Percentiles rank a stretch among this genome's conserved stretches.
These are phyloP conservation scores for Onychomys arenicola DNA, from an alignment of 2,797 vertebrate species.

Conservation along the genomic window DNA sequence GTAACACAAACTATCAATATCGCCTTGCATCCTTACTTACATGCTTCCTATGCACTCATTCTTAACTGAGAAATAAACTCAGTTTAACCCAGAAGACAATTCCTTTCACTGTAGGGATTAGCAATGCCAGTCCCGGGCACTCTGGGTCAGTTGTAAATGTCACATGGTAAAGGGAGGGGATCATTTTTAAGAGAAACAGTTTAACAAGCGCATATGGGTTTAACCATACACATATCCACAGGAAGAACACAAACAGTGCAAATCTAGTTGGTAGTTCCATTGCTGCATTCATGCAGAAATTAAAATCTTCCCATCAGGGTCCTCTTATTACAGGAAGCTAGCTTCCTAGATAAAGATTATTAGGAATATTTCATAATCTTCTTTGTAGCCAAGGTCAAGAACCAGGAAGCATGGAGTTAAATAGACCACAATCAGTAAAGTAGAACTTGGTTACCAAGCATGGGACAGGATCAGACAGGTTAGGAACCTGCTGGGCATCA, in stretches of 20 bases:
- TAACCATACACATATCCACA: not conserved
- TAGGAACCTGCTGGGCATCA: constrained; percentile 55
- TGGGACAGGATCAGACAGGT: constrained; percentile 80
- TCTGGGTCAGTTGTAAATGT: constrained; percentile 5
- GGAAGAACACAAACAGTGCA: not conserved
- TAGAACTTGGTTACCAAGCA: constrained; percentile 69
- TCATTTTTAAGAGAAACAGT: not conserved
- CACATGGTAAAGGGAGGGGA: not conserved
- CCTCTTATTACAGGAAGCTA: constrained; percentile 60
- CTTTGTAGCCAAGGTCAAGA: constrained; percentile 74
- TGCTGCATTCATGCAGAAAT: constrained; percentile 54
- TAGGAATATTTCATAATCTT: constrained; percentile 69
- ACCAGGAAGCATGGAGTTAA: constrained; percentile 79
- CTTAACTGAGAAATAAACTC: not conserved
- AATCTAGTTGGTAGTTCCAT: not conserved
- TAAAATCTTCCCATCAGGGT: constrained; percentile 40
- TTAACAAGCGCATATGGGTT: not conserved
- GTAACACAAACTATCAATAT: not conserved
- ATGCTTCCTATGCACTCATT: constrained; percentile 2
- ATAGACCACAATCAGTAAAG: constrained; percentile 75
- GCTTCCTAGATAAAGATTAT: constrained; percentile 71
- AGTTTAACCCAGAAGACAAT: constrained; percentile 21
- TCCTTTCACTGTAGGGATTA: not conserved
- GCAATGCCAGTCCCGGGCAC: not conserved
- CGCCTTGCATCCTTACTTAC: not conserved